A percentile compares a stretch with the other conserved stretches of the same genome.
These are phyloP conservation scores for Anastrepha obliqua DNA, from an alignment of 1,140 invertebrate genomes.

Conservation along the genomic window DNA sequence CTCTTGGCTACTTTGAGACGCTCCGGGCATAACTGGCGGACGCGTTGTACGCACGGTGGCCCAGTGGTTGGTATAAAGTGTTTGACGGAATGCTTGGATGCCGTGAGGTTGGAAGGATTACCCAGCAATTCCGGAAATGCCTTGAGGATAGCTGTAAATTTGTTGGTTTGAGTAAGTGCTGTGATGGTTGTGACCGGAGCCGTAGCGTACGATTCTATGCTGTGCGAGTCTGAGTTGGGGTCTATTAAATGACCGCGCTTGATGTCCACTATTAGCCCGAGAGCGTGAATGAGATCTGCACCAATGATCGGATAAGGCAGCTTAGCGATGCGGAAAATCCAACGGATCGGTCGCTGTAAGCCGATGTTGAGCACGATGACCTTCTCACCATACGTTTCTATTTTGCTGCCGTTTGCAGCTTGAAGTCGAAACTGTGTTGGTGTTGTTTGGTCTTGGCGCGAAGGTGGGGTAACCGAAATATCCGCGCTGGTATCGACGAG, in stretches of 20 bases:
- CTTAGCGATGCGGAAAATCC: background rate
- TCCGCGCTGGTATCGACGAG: too few relatives aligned
- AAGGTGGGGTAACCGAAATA: too few relatives aligned
- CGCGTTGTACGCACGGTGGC: background rate
- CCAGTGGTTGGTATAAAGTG: background rate
- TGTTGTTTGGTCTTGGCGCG: too few relatives aligned
- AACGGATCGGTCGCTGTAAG: background rate
- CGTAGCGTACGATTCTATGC: background rate
- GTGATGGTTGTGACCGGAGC: background rate
- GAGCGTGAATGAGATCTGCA: background rate
- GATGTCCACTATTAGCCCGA: background rate
- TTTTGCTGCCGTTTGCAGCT: too few relatives aligned
- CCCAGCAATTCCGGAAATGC: background rate
- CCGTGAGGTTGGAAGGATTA: background rate
- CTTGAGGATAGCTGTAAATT: background rate
- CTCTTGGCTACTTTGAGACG: background rate
- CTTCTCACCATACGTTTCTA: too few relatives aligned
- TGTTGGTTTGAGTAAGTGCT: background rate
- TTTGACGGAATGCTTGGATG: background rate
- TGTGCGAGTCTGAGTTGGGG: background rate
- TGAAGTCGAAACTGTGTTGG: too few relatives aligned
- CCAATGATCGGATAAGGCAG: background rate
- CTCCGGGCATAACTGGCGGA: background rate
- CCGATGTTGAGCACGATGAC: background rate
- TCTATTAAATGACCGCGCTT: background rate